These are phyloP conservation scores for Ursus arctos DNA, from an alignment of 2,113 vertebrate genomes.

Conservation along the genomic window DNA sequence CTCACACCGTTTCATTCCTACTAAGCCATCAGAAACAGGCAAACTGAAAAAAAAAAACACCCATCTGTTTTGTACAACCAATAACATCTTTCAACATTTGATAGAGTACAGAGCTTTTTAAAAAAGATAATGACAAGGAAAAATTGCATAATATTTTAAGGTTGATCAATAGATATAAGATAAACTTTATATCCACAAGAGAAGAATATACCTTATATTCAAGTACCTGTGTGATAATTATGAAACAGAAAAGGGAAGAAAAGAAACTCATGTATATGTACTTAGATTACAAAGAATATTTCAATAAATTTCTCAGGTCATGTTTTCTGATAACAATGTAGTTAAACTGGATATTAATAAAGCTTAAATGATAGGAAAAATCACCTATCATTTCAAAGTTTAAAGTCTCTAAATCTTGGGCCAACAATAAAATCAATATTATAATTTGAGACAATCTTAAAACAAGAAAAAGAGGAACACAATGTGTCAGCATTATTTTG, in stretches of 20 bases:
- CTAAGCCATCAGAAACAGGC: neutral
- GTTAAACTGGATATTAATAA: neutral
- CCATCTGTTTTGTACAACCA: neutral
- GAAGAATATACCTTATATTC: neutral
- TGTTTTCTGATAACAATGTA: neutral
- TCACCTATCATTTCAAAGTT: neutral
- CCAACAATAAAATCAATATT: neutral
- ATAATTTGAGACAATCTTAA: conserved; percentile 16
- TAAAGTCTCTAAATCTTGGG: neutral
- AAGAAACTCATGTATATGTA: neutral
- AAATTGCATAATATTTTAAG: neutral
- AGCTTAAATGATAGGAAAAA: neutral
- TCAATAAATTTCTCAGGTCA: neutral
- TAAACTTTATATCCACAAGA: neutral
- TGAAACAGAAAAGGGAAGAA: neutral
- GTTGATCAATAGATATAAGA: neutral
- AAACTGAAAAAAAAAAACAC: neutral
- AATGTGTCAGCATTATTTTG: neutral
- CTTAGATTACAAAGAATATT: conserved; percentile 46
- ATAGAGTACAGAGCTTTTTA: neutral
- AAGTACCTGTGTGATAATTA: neutral
- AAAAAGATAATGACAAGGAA: neutral
- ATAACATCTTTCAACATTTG: neutral
- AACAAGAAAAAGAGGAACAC: conserved; percentile 3
- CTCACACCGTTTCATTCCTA: neutral